Evolutionary conservation across 1,140 invertebrate genomes (phyloP).

Genomic region (Drosophila navojoa): DNA sequence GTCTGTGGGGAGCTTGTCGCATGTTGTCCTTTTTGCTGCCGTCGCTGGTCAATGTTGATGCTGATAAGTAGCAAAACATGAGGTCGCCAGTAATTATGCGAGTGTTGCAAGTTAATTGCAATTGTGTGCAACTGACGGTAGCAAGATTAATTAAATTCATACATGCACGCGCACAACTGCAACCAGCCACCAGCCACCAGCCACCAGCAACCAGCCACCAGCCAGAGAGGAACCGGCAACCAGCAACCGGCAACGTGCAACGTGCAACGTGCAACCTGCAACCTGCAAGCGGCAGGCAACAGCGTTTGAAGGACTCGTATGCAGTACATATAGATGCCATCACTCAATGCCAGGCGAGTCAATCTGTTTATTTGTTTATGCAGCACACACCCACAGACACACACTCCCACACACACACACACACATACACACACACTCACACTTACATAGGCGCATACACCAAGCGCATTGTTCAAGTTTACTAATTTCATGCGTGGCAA

Average conservation of each 20-base stretch:
- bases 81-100: slow-evolving; percentile 82
- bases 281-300: slow-evolving; percentile 17
- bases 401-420: slow-evolving; percentile 6
- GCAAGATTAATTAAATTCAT: slow-evolving; percentile 83
- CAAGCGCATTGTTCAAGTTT: slow-evolving; percentile 63
- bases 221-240: slow-evolving; percentile 22
- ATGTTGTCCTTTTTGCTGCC: slow-evolving; percentile 16
- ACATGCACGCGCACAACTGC: slow-evolving; percentile 39
- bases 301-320: not conserved
- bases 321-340: slow-evolving; percentile 37
- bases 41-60: slow-evolving; percentile 76
- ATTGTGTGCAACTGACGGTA: slow-evolving; percentile 83
- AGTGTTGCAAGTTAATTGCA: slow-evolving; percentile 84
- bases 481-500: slow-evolving; percentile 67
- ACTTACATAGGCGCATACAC: slow-evolving; percentile 10
- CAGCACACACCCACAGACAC: slow-evolving; percentile 13
- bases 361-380: slow-evolving; percentile 72
- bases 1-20: slow-evolving; percentile 29
- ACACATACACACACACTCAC: slow-evolving; percentile 18
- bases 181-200: not conserved
- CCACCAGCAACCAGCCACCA: not conserved
- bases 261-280: slow-evolving; percentile 15
- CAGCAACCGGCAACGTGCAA: not conserved
- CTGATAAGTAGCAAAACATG: slow-evolving; percentile 83
- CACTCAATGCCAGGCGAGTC: slow-evolving; percentile 72